Conservation (phyloP, 2,888 invertebrate species). For the Synergus japonicus region DNA sequence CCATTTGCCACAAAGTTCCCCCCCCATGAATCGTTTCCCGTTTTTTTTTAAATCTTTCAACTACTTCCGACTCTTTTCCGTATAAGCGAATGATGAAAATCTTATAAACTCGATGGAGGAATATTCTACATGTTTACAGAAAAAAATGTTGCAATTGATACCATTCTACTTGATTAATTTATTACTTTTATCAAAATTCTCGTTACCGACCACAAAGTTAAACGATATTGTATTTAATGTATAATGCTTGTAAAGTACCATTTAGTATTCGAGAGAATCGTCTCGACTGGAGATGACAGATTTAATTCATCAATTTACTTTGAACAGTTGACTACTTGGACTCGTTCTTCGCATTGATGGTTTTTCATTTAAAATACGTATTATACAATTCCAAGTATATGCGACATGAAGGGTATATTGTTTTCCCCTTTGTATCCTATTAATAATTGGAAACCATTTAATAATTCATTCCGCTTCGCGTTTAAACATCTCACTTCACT, state of each 20-base stretch:
- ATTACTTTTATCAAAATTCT: not conserved
- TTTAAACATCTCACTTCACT: not conserved
- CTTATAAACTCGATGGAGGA: not conserved
- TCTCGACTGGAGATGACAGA: slow-evolving; percentile 8
- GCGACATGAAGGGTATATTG: not conserved
- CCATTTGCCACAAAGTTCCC: slow-evolving; percentile 19
- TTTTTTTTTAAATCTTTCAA: slow-evolving; percentile 17
- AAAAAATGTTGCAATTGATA: not conserved
- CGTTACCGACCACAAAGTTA: no score
- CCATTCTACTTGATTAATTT: not conserved
- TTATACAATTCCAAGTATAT: not conserved
- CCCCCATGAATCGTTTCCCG: not conserved
- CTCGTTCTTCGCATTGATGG: slow-evolving; percentile 11
- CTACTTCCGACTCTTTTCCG: not conserved
- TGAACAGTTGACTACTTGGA: slow-evolving; percentile 15
- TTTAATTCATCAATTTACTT: slow-evolving; percentile 10
- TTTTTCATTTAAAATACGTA: slow-evolving; percentile 3
- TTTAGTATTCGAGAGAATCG: not conserved
- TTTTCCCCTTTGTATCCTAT: not conserved
- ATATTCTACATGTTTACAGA: not conserved
- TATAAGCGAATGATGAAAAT: not conserved
- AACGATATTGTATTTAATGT: no score
- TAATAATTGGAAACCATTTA: not conserved
- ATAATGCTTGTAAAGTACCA: not conserved
- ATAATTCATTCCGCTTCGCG: not conserved